Conservation (phyloP, 2,797 vertebrate genomes). For the Fistularia commersonii region DNA sequence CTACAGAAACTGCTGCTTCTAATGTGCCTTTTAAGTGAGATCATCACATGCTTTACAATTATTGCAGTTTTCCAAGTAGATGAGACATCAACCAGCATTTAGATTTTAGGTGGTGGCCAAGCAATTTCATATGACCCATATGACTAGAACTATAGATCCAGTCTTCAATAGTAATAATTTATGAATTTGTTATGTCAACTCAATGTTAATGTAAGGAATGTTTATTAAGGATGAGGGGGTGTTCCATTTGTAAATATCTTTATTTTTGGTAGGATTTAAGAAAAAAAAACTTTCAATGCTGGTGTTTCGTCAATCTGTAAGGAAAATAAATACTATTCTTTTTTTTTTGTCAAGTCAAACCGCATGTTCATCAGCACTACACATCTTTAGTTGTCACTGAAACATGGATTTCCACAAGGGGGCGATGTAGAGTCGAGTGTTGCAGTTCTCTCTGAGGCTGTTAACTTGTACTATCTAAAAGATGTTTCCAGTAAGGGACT, state of each 20-base stretch:
- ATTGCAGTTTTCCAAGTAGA: constrained; percentile 18
- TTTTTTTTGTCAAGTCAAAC: constrained; percentile 44
- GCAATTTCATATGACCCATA: constrained; percentile 27
- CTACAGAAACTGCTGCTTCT: constrained; percentile 18
- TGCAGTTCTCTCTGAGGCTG: neutral
- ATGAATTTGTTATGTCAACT: constrained; percentile 24
- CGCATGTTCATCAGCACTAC: neutral
- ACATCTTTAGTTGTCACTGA: neutral
- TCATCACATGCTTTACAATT: constrained; percentile 31
- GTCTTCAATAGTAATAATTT: constrained; percentile 49
- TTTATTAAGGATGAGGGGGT: constrained; percentile 12
- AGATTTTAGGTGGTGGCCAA: constrained; percentile 20
- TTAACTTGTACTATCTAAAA: too few relatives aligned
- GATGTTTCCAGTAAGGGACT: too few relatives aligned
- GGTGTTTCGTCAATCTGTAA: neutral
- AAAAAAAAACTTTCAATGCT: constrained; percentile 12
- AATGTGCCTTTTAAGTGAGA: constrained; percentile 32
- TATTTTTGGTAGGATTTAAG: constrained; percentile 16
- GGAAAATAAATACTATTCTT: too few relatives aligned
- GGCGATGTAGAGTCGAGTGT: constrained; percentile 27
- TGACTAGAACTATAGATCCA: constrained; percentile 38
- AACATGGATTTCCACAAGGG: constrained; percentile 40
- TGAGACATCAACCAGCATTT: constrained; percentile 6
- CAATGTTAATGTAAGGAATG: neutral
- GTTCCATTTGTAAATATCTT: constrained; percentile 3